These are phyloP conservation scores for Drosophila ficusphila DNA, from an alignment of 1,140 invertebrate genomes.

Conservation along the genomic window DNA sequence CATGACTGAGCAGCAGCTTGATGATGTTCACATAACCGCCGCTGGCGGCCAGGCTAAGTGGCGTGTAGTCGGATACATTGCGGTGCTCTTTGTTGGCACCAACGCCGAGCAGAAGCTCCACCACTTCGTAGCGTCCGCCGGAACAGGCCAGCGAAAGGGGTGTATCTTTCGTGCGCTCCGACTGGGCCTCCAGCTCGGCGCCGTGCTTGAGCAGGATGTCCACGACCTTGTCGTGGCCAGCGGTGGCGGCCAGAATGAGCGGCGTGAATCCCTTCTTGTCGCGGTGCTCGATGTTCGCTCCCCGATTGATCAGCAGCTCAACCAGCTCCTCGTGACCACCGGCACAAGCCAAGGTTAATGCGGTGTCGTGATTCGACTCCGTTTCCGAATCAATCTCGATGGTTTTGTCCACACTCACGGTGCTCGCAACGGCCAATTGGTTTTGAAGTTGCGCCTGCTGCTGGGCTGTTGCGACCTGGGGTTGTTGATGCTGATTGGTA, in stretches of 20 bases:
- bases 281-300: slow-evolving; percentile 98
- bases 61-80: slow-evolving; percentile 99
- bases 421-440: slow-evolving; percentile 79
- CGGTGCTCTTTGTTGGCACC: slow-evolving; percentile 99
- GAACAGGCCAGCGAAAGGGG: slow-evolving; percentile 98
- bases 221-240: slow-evolving; percentile 97
- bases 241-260: slow-evolving; percentile 97
- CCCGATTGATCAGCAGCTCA: slow-evolving; percentile 93
- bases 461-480: slow-evolving; percentile 67
- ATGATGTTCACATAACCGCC: slow-evolving; percentile 99
- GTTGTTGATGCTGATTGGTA: slow-evolving; percentile 72
- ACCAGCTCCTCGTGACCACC: slow-evolving; percentile 98
- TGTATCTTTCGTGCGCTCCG: slow-evolving; percentile 99
- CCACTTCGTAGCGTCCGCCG: slow-evolving; percentile 98
- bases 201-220: slow-evolving; percentile 96
- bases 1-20: slow-evolving; percentile 94
- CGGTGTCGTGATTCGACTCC: slow-evolving; percentile 99
- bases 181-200: slow-evolving; percentile 98
- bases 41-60: slow-evolving; percentile 97
- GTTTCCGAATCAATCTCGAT: slow-evolving; percentile 98
- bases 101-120: slow-evolving; percentile 94
- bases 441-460: slow-evolving; percentile 83
- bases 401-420: slow-evolving; percentile 86
- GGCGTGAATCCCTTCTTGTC: slow-evolving; percentile 99
- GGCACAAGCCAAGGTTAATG: slow-evolving; percentile 97